Conservation (phyloP, 1,140 invertebrate species). For the Sycophaga agraensis region DNA sequence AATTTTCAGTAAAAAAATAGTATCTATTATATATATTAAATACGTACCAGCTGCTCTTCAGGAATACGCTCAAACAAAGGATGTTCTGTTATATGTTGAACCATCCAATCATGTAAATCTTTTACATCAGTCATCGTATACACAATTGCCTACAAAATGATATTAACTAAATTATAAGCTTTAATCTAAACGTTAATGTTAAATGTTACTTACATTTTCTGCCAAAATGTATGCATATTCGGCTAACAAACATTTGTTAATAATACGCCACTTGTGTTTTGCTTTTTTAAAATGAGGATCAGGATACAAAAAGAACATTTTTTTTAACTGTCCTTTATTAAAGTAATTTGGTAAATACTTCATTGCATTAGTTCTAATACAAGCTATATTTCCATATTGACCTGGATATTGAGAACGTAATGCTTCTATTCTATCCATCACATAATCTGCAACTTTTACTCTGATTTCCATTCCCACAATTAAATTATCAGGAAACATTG, state of each 20-base stretch:
- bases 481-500: slow-evolving; percentile 86
- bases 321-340: slow-evolving; percentile 90
- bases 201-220: slow-evolving; percentile 75
- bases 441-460: slow-evolving; percentile 98
- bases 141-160: slow-evolving; percentile 73
- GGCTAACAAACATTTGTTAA: slow-evolving; percentile 87
- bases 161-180: slow-evolving; percentile 13
- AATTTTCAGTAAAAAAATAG: neutral
- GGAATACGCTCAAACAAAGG: slow-evolving; percentile 81
- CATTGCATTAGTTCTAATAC: slow-evolving; percentile 97
- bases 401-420: slow-evolving; percentile 75
- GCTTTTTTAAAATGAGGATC: slow-evolving; percentile 99
- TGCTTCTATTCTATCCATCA: slow-evolving; percentile 90
- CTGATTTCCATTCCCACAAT: slow-evolving; percentile 98
- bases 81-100: slow-evolving; percentile 86
- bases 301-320: slow-evolving; percentile 99
- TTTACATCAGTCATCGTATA: slow-evolving; percentile 98
- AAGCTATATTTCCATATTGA: slow-evolving; percentile 92
- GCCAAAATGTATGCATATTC: slow-evolving; percentile 96
- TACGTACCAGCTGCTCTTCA: slow-evolving; percentile 73
- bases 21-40: slow-evolving; percentile 6
- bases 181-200: too few species aligned
- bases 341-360: slow-evolving; percentile 98
- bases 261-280: slow-evolving; percentile 99
- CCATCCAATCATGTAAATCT: slow-evolving; percentile 98